Conservation (phyloP, 2,888 invertebrate genomes). For the Zygaena filipendulae region DNA sequence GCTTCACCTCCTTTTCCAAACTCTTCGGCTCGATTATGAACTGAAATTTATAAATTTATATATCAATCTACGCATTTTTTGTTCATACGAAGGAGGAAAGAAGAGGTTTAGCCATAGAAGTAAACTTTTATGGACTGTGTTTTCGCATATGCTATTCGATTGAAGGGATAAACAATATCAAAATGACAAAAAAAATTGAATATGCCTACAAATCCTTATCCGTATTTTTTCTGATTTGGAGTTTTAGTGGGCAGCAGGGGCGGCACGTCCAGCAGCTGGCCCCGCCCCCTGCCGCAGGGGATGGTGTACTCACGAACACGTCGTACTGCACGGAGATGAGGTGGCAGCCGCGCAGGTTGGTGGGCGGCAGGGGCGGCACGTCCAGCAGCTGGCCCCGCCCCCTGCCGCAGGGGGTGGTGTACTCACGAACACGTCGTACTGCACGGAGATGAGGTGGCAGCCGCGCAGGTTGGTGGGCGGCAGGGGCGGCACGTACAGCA, state of each 20-base stretch:
- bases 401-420: too few relatives aligned
- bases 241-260: constrained; percentile 95
- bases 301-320: constrained; percentile 90
- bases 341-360: constrained; percentile 93
- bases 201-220: too few relatives aligned
- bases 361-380: constrained; percentile 94
- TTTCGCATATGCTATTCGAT: too few relatives aligned
- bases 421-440: constrained; percentile 93
- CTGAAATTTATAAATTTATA: too few relatives aligned
- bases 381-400: constrained; percentile 90
- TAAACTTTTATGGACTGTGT: too few relatives aligned
- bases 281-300: too few relatives aligned
- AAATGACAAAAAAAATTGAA: too few relatives aligned
- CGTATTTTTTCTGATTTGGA: too few relatives aligned
- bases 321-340: constrained; percentile 94
- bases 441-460: constrained; percentile 92
- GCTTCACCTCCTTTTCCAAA: constrained; percentile 89
- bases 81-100: too few relatives aligned
- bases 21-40: constrained; percentile 93
- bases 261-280: constrained; percentile 91
- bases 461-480: constrained; percentile 95
- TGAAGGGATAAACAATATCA: too few relatives aligned
- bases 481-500: constrained; percentile 91
- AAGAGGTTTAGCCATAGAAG: too few relatives aligned
- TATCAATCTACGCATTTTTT: too few relatives aligned